Conservation (phyloP, 1,140 invertebrate species). For the Hyposmocoma kahamanoa region DNA sequence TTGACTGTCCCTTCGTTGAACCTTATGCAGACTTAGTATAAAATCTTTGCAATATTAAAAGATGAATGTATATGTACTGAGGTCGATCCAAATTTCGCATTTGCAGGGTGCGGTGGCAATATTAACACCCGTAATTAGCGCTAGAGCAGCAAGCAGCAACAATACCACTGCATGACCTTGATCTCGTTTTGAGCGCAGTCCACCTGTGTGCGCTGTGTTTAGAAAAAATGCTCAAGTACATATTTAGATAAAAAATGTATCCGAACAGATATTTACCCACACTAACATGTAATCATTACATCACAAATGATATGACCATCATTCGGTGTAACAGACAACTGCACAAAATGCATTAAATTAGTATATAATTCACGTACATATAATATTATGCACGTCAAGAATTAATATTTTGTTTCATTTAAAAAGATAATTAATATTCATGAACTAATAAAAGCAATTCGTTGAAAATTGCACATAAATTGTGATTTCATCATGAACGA, state of each 20-base stretch:
- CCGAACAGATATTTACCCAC: not conserved
- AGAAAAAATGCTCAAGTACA: conserved; percentile 19
- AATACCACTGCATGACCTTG: conserved; percentile 48
- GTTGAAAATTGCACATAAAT: conserved; percentile 18
- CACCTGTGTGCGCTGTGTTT: conserved; percentile 33
- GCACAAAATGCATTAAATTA: not conserved
- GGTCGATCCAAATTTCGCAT: not conserved
- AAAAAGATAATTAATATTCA: not conserved
- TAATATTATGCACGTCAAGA: too few species aligned
- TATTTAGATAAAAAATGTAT: conserved; percentile 11
- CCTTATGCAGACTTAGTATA: conserved; percentile 21
- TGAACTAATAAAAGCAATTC: conserved; percentile 18
- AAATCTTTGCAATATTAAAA: conserved; percentile 29
- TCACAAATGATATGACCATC: not conserved
- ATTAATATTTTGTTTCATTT: too few species aligned
- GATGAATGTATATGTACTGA: too few species aligned
- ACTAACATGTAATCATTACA: not conserved
- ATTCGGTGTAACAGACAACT: not conserved
- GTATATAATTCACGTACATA: too few species aligned
- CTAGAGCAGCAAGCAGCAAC: conserved; percentile 37
- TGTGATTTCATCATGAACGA: conserved; percentile 20
- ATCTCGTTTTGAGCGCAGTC: conserved; percentile 40
- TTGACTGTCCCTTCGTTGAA: conserved; percentile 45
- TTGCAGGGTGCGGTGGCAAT: conserved; percentile 8
- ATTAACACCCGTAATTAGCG: conserved; percentile 45